Evolutionary conservation across 2,113 vertebrate species (phyloP), one percentile per base, ranked within the genome.

Genomic region (Urocitellus parryii): DNA sequence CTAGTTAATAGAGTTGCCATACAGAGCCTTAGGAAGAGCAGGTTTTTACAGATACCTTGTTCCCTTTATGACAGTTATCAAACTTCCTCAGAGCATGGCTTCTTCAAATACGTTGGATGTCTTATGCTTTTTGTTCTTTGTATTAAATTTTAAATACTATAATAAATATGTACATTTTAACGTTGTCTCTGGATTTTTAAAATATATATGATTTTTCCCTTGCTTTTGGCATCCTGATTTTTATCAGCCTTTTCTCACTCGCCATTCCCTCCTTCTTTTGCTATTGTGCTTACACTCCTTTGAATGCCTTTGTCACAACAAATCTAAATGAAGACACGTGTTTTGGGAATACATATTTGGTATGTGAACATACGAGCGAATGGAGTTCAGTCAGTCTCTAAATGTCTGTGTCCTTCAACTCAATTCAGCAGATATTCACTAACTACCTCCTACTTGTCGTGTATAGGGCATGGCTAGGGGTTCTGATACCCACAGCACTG

Each of bases 91-190:
- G 24, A 58, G 32, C 42, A 48, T 7, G 20, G 32, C 76, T 96
- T 94, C 77, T 96, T 74, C 42, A 86, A 88, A 79, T 86, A 45
- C 2, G 67, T 45, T 74, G 65, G 81, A n/a, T 14, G 8, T 17
- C 25, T 93, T 88, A 18, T 37, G 56, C 32, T 86, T 96, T 79
- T 77, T 34, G 72, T 14, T 80, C 32, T 80, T 76, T 58, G 51
- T 39, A 80, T 95, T 85, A 93, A 95, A 94, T 48, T 68, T 81
- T 87, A 90, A 86, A 34, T 22, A 27, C 51, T 79, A 16, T 34
- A 94, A 70, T 32, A 95, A 74, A 53, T 88, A 74, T 32, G 0
- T 37, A 27, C 7, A 56, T 20, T 24, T 89, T 84, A 17, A 1
- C 7, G 76, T 81, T 48, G 51, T 72, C 34, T 77, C 53, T 65